Base-by-base conservation (phyloP, 2,797 vertebrate species). In the Glyptemys insculpta region DNA sequence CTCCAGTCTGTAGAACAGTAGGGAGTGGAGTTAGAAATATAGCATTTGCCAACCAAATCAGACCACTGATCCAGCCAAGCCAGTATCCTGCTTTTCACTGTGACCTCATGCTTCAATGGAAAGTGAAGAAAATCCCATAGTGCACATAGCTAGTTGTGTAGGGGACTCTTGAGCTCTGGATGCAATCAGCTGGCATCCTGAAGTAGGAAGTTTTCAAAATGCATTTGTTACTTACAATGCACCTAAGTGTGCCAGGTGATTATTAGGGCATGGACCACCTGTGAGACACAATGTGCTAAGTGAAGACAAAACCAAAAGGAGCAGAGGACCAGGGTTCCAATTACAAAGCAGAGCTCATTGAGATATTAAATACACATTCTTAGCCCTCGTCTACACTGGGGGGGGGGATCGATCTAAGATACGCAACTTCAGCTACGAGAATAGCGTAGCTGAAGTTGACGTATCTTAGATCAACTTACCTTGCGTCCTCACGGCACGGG, bases 1-100 rank as follows among this genome's bases (percentile, higher is more conserved):
- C 3, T 72, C 34, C n/a, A 6, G 0, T 78, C 0, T 2, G 31
- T 80, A 0, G 50, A 5, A 0, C 5, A 85, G 14, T 2, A 82
- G 31, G 65, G 53, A 80, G n/a, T n/a, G 37, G 84, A 76, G 44
- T 52, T 34, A 11, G 54, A 49, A 88, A 81, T 44, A 1, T 50
- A 86, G 79, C 37, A 27, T 76, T 76, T 47, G 41, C 41, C 29
- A 47, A 44, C 5, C 74, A 27, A 7, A 12, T 29, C 74, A 47
- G 74, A 29, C 41, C 18, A 25, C 18, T 25, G 23, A 27, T 44
- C 41, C 41, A 76, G 27, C 41, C 25, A 47, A 7, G 12, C 41
- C 72, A 47, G 25, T 76, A 47, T 47, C 5, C 72, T 76, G 37
- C 72, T 44, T 76, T 47, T 44, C 41, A 44, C 1, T 44, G 12